Evolutionary conservation across 2,113 vertebrate genomes (phyloP).

Genomic region (Myanophis thanlyinensis): DNA sequence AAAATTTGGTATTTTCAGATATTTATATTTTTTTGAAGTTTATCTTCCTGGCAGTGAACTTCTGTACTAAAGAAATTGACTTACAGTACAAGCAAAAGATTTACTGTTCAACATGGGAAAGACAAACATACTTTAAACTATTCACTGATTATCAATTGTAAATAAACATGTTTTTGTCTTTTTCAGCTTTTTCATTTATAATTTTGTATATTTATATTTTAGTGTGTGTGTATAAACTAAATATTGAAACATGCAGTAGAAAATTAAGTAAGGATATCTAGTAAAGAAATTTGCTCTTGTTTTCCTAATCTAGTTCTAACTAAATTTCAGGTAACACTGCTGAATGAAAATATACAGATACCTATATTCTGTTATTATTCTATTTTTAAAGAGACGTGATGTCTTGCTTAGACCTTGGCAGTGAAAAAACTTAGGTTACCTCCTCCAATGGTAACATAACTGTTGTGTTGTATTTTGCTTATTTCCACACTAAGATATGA

Average conservation of each 20-base stretch:
- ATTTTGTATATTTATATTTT: neutral
- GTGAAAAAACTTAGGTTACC: neutral
- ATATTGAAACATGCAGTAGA: neutral
- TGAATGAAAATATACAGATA: neutral
- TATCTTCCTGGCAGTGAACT: neutral
- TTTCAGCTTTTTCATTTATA: neutral
- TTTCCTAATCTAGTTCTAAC: neutral
- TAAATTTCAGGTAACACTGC: neutral
- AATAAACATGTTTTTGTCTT: neutral
- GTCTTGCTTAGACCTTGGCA: neutral
- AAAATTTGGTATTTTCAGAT: neutral
- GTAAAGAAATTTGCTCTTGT: neutral
- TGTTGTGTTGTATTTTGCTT: neutral
- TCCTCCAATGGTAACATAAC: neutral
- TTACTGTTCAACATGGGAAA: neutral
- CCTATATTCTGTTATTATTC: neutral
- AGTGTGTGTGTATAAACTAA: neutral
- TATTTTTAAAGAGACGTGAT: neutral
- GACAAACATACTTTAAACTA: neutral
- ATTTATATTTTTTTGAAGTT: neutral
- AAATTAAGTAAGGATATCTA: neutral
- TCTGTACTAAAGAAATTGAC: neutral
- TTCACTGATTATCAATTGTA: neutral
- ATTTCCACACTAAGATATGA: neutral
- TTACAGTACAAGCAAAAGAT: neutral